Percentiles rank a stretch among this genome's conserved stretches.
Evolutionary conservation across 2,113 vertebrate genomes (phyloP).

Genomic region (Oncorhynchus nerka): DNA sequence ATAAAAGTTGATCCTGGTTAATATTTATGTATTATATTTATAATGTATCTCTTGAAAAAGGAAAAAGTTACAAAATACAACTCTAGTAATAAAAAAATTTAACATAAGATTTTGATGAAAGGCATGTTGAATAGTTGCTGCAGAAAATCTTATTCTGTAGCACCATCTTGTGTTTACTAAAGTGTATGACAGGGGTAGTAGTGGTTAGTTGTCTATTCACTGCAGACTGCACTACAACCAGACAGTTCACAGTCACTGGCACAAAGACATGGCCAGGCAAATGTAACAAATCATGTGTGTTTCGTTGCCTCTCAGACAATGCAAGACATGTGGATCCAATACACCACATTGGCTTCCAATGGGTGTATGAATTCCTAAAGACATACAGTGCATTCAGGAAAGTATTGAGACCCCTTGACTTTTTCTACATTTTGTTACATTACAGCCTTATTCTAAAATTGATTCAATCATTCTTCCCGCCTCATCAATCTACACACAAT

Average conservation of each 20-base stretch:
- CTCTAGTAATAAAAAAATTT: no score
- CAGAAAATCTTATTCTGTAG: conserved; percentile 43
- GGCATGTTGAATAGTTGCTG: neutral
- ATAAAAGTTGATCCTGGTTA: neutral
- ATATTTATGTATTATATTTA: neutral
- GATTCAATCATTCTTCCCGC: no score
- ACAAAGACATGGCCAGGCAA: neutral
- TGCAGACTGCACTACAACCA: conserved; percentile 22
- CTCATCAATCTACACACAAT: no score
- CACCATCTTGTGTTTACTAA: conserved; percentile 54
- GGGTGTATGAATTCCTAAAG: neutral
- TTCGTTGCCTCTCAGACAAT: neutral
- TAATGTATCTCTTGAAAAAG: neutral
- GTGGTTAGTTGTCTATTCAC: neutral
- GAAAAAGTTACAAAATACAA: neutral
- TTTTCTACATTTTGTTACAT: no score
- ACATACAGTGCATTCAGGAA: neutral
- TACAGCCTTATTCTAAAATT: no score
- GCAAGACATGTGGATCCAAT: conserved; percentile 13
- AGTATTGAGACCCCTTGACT: no score
- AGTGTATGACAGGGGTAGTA: conserved; percentile 19
- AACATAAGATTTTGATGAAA: neutral
- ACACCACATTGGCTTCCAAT: neutral
- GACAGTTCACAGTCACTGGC: conserved; percentile 28
- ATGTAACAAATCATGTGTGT: conserved; percentile 10